Percentiles rank a stretch among this genome's conserved stretches.
Evolutionary conservation across 2,797 vertebrate genomes (phyloP).

Genomic region (Streptopelia turtur): DNA sequence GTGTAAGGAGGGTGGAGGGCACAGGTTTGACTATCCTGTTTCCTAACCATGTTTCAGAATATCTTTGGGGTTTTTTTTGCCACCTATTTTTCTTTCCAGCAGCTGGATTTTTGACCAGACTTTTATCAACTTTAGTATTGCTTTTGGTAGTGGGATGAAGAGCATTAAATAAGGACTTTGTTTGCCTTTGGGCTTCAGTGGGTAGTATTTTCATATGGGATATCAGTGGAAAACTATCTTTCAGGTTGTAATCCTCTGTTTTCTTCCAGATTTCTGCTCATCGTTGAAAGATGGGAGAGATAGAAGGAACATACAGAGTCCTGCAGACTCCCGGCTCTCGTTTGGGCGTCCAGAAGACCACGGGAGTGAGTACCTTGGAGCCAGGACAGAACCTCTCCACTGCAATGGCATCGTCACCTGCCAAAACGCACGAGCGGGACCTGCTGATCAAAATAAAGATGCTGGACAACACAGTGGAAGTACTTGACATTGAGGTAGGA

Average conservation of each 20-base stretch:
- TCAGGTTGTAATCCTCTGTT: background rate
- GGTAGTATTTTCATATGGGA: background rate
- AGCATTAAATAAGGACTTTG: background rate
- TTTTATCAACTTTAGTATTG: background rate
- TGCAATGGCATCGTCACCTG: conserved; percentile 59
- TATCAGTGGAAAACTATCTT: background rate
- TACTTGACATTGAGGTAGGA: conserved; percentile 89
- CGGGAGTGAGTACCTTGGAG: conserved; percentile 91
- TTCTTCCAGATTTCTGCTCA: background rate
- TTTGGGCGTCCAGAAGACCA: conserved; percentile 83
- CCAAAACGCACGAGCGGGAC: conserved; percentile 77
- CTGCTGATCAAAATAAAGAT: conserved; percentile 86
- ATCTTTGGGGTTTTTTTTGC: background rate
- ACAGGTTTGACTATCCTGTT: background rate
- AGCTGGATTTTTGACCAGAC: background rate
- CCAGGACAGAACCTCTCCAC: conserved; percentile 84
- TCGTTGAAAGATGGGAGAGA: conserved; percentile 88
- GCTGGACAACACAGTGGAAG: conserved; percentile 88
- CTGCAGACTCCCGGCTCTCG: conserved; percentile 90
- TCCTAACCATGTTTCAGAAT: background rate
- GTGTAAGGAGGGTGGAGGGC: background rate
- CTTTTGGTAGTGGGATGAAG: background rate
- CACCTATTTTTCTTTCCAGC: background rate
- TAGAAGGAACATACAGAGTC: conserved; percentile 91
- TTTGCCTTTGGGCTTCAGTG: background rate